A percentile compares a stretch with the other conserved stretches of the same genome.
These are phyloP conservation scores for Clusia tigrina DNA, from an alignment of 2,888 invertebrate genomes.

Conservation along the genomic window DNA sequence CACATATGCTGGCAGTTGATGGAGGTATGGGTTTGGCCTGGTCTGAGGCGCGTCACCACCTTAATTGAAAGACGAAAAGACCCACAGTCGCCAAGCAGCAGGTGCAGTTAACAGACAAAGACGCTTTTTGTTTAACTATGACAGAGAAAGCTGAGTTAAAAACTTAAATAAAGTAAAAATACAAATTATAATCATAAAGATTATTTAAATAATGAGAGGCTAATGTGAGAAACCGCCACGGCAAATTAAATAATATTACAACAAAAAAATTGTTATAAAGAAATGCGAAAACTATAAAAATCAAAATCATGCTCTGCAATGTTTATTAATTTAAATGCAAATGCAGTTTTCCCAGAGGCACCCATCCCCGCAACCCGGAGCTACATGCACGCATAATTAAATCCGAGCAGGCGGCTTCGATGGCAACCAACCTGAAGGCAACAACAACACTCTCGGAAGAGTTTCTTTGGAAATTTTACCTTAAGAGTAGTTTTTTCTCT, in stretches of 20 bases:
- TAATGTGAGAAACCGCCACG: not conserved
- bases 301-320: not conserved
- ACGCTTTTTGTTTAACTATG: not conserved
- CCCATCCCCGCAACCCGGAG: too few relatives aligned
- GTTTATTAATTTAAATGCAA: too few relatives aligned
- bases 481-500: too few relatives aligned
- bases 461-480: too few relatives aligned
- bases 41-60: not conserved
- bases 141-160: not conserved
- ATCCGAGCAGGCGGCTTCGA: constrained; percentile 8
- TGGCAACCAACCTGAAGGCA: not conserved
- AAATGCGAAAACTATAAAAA: not conserved
- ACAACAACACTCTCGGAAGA: too few relatives aligned
- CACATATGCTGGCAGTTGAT: not conserved
- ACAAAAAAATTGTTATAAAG: not conserved
- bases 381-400: constrained; percentile 4
- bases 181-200: not conserved
- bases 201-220: not conserved
- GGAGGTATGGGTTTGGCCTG: not conserved
- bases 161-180: not conserved
- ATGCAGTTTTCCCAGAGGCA: too few relatives aligned
- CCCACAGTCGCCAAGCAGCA: not conserved
- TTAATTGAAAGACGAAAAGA: not conserved
- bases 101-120: not conserved
- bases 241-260: not conserved